A percentile compares a stretch with the other conserved stretches of the same genome.
Conservation (phyloP, 2,113 vertebrate genomes). For the Amphilophus citrinellus region DNA sequence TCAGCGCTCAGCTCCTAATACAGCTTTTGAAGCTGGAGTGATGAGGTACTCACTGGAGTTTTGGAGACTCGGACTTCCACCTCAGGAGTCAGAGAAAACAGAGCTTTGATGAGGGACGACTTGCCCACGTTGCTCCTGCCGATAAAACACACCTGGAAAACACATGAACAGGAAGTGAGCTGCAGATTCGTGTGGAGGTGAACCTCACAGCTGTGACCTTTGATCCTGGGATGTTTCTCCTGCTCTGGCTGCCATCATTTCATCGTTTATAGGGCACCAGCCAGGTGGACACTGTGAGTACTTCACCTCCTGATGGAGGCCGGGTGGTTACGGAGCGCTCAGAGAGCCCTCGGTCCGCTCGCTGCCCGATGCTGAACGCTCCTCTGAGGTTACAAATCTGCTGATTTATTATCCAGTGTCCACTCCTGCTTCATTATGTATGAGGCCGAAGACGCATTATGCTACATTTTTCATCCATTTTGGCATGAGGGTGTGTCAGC, state of each 20-base stretch:
- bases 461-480: conserved; percentile 1
- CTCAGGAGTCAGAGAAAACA: conserved; percentile 92
- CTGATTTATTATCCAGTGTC: conserved; percentile 40
- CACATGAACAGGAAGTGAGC: not conserved
- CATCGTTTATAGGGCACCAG: conserved; percentile 7
- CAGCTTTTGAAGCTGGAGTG: not conserved
- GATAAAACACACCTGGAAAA: conserved; percentile 92
- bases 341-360: not conserved
- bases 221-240: not conserved
- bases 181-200: not conserved
- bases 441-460: conserved; percentile 29
- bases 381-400: conserved; percentile 23
- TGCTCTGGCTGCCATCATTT: not conserved
- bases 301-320: conserved; percentile 42
- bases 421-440: conserved; percentile 39
- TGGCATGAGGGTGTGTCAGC: not conserved
- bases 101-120: conserved; percentile 90
- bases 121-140: conserved; percentile 97
- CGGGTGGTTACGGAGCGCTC: conserved; percentile 13
- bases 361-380: not conserved
- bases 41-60: conserved; percentile 85
- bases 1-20: no score
- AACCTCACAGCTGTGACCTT: not conserved
- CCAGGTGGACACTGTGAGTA: conserved; percentile 43
- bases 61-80: conserved; percentile 93